Base-by-base conservation (phyloP, 1,140 invertebrate species). In the Drosophila lowei region DNA sequence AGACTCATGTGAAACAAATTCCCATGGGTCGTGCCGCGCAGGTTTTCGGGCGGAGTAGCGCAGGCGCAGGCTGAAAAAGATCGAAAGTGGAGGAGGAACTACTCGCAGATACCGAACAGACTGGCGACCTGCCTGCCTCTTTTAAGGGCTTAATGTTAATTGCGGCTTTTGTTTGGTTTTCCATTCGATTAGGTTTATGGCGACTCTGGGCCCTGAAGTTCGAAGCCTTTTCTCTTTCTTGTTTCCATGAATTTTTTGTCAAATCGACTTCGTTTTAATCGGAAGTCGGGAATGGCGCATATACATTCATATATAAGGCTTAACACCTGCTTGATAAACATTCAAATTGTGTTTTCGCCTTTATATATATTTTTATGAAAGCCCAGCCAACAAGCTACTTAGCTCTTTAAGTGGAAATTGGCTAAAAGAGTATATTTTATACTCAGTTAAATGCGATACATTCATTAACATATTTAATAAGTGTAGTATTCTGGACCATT, bases 121-220 rank as follows among this genome's bases (percentile, higher is more conserved):
- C 52, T 42, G 63, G 8, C 44, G 62, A 38, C 11, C 34, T 5
- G 34, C 34, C 34, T 38, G 34, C 34, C 34, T 4, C 11, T 38
- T 38, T 13, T 52, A 72, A 75, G 83, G 71, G 72, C 77, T 88
- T 78, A 76, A 76, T 66, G 74, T 80, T 86, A 88, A 86, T 88
- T 81, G 65, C 60, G 48, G 42, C 70, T 64, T 81, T 86, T 86
- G 83, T 83, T 88, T 83, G 83, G 74, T 72, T 81, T 86, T 64
- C 58, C 61, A 59, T 86, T 83, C 66, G 71, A 81, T 88, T 83
- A 75, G 78, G 42, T 83, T 74, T 78, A 83, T 78, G 71, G 70
- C 67, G 62, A 62, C 54, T 28, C 46, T 56, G 53, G 30, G 30
- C 2, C 8, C 8, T 9, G 28, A n/a, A 18, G 9, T 15, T n/a